Conservation (phyloP, 2,113 vertebrate genomes). For the Piaya cayana region DNA sequence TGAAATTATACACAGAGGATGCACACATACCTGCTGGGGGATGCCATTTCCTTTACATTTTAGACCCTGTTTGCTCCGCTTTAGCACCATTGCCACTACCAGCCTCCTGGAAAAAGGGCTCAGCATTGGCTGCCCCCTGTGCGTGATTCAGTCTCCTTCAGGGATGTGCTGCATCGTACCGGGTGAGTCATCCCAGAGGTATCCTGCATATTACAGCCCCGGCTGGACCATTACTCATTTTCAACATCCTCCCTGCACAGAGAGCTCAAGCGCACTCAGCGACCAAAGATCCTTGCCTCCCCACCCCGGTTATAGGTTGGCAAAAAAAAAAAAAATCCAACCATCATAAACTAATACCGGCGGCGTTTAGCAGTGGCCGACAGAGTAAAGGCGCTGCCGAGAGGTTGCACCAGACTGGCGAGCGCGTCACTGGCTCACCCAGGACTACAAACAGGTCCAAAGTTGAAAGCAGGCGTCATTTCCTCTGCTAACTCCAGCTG, state of each 20-base stretch:
- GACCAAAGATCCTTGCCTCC: constrained; percentile 66
- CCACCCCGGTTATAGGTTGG: neutral
- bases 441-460: neutral
- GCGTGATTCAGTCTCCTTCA: constrained; percentile 85
- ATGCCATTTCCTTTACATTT: constrained; percentile 80
- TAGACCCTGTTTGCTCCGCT: neutral
- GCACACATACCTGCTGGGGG: constrained; percentile 72
- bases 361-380: neutral
- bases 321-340: constrained; percentile 21
- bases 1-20: fast-evolving
- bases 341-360: neutral
- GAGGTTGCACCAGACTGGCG: neutral
- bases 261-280: constrained; percentile 19
- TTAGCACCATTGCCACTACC: constrained; percentile 47
- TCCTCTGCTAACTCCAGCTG: neutral
- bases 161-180: constrained; percentile 80
- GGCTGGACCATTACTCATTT: constrained; percentile 75
- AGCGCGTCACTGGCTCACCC: neutral
- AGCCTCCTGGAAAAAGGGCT: constrained; percentile 48
- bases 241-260: constrained; percentile 70
- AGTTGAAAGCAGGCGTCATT: neutral
- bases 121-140: constrained; percentile 45
- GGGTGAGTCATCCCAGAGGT: constrained; percentile 83
- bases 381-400: neutral
- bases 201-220: constrained; percentile 79